A percentile compares a stretch with the other conserved stretches of the same genome.
Conservation (phyloP, 1,140 invertebrate species). For the Microvelia longipes region DNA sequence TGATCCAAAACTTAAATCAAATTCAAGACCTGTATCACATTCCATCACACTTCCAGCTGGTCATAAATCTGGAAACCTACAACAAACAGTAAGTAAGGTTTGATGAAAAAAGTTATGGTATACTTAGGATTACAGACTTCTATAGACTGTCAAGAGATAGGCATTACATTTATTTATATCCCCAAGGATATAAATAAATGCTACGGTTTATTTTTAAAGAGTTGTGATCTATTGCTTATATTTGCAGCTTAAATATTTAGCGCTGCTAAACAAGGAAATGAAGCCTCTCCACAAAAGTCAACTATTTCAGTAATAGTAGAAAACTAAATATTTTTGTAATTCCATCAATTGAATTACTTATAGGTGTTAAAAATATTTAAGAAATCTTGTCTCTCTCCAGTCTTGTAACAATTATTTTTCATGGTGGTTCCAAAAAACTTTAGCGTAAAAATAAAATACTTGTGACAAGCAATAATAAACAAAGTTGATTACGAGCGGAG, state of each 20-base stretch:
- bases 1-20: conserved; percentile 45
- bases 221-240: background rate
- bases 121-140: background rate
- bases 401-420: no score
- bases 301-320: background rate
- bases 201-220: background rate
- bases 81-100: conserved; percentile 25
- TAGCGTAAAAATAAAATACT: no score
- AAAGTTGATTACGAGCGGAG: no score
- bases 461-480: no score
- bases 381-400: no score
- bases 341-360: no score
- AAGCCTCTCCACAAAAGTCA: background rate
- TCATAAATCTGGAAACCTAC: conserved; percentile 53
- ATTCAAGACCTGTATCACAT: conserved; percentile 40
- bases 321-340: background rate
- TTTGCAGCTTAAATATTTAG: background rate
- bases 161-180: background rate
- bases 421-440: no score
- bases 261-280: background rate
- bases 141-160: background rate
- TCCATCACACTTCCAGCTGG: conserved; percentile 35
- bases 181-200: background rate
- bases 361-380: no score
- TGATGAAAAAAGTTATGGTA: background rate